Conservation (phyloP, 2,797 vertebrate species). For the Lepus oiostolus region DNA sequence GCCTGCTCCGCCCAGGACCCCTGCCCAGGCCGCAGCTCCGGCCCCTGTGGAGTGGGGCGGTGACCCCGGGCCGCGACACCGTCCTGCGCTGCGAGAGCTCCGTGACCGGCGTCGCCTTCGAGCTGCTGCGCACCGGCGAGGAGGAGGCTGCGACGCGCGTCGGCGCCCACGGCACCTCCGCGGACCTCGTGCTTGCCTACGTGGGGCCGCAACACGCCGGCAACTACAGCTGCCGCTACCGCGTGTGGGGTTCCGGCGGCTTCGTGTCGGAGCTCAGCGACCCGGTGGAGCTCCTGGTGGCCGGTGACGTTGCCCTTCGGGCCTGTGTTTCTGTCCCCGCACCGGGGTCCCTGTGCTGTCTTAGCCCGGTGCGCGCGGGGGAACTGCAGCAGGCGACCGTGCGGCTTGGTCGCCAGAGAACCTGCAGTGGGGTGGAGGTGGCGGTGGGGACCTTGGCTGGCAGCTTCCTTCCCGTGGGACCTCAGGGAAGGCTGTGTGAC, state of each 20-base stretch:
- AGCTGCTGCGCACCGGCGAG: not conserved
- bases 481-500: not conserved
- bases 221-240: conserved; percentile 70
- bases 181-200: not conserved
- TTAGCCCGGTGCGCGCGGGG: too few species aligned
- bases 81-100: conserved; percentile 38
- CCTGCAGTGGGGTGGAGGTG: too few species aligned
- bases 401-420: conserved; percentile 49
- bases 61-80: not conserved
- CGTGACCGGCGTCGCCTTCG: rapidly evolving
- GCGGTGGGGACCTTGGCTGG: not conserved
- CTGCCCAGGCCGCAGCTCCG: conserved; percentile 50
- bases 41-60: not conserved
- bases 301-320: not conserved
- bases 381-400: not conserved
- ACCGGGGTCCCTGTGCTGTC: too few species aligned
- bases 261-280: conserved; percentile 47
- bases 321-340: too few species aligned
- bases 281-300: conserved; percentile 58
- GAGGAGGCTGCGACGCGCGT: rapidly evolving
- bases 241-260: rapidly evolving
- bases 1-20: not conserved
- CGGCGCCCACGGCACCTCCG: rapidly evolving
- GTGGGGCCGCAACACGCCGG: conserved; percentile 50
- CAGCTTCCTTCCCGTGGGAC: too few species aligned